These are phyloP conservation scores for Drosophila asahinai DNA, from an alignment of 1,140 invertebrate genomes.

Conservation along the genomic window DNA sequence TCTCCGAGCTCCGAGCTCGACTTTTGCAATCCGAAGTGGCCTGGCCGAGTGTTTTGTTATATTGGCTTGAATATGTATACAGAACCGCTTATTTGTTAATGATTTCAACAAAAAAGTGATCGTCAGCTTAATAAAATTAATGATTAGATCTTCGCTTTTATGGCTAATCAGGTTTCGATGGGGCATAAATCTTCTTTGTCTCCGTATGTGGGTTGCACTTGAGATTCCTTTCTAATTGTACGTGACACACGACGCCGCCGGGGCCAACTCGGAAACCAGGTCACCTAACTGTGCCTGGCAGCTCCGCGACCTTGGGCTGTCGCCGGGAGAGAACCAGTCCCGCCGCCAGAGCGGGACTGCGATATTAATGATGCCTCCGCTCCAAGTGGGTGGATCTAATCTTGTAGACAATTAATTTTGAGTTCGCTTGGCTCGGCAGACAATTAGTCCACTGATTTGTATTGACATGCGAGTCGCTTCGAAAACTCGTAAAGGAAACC, in stretches of 20 bases:
- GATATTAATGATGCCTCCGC: slow-evolving; percentile 31
- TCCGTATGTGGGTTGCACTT: slow-evolving; percentile 62
- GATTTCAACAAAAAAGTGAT: slow-evolving; percentile 82
- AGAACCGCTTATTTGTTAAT: slow-evolving; percentile 81
- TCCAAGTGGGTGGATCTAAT: slow-evolving; percentile 54
- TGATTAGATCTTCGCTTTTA: slow-evolving; percentile 72
- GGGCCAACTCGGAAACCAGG: slow-evolving; percentile 60
- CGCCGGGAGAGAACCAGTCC: slow-evolving; percentile 36
- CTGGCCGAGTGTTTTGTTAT: slow-evolving; percentile 62
- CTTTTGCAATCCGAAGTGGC: slow-evolving; percentile 46
- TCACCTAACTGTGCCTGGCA: slow-evolving; percentile 63
- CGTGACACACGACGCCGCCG: slow-evolving; percentile 58
- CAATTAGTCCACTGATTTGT: slow-evolving; percentile 29
- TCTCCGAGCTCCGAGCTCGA: slow-evolving; percentile 14
- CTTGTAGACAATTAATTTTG: slow-evolving; percentile 48
- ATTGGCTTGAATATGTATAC: slow-evolving; percentile 55
- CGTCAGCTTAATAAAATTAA: slow-evolving; percentile 83
- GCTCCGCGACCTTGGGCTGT: slow-evolving; percentile 45
- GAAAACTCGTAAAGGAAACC: slow-evolving; percentile 23
- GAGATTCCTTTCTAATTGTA: slow-evolving; percentile 81
- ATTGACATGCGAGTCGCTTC: background rate
- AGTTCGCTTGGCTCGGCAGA: background rate
- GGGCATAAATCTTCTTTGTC: slow-evolving; percentile 68
- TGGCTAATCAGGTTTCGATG: slow-evolving; percentile 72
- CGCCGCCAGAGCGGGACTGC: slow-evolving; percentile 11